Base-by-base conservation (phyloP, 64 coral and sea anemone genomes). In the Astreopora myriophthalma region DNA sequence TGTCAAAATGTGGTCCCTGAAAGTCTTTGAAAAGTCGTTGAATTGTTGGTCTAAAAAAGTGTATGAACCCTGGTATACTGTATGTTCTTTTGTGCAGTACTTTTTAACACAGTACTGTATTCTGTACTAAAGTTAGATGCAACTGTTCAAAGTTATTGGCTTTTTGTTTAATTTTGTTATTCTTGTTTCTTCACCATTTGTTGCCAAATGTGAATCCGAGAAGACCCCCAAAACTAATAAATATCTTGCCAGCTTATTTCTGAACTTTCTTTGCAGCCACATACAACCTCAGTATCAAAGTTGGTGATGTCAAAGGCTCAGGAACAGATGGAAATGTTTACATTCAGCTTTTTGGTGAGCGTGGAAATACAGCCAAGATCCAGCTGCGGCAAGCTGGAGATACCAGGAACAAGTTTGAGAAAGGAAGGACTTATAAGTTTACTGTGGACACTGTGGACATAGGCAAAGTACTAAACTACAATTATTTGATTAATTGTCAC, bases 241-340 rank as follows among this genome's bases (percentile, higher is more conserved):
- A n/a, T 46, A 46, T 11, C 42, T 34, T 36, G 9, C 12, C 3
- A 86, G 1, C 11, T 36, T 8, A 22, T 1, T 17, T 14, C 82
- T 26, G 7, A 62, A 14, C 49, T 88, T 70, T 66, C 31, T 61
- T 88, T 67, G 38, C 60, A 99, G 97, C 94, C 5, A 99, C 97
- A 16, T 99, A 99, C 38, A 99, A 99, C 34, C 87, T 99, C 6
- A 99, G 97, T 84, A 99, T 99, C 30, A 99, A 99, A 84, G 97
- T 99, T 60, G 97, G 97, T 57, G 97, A 99, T 84, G 97, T 99
- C 7, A 92, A 95, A 63, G 97, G 97, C 35, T 96, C 97, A 29
- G 97, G 97, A 11, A 95, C 97, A 22, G 97, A 99, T 55, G 97
- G 97, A 19, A 99, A 99, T 77, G 97, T 99, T 32, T 99, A 99